These are phyloP conservation scores for Cecidostiba fungosa DNA, from an alignment of 2,888 invertebrate genomes.

Conservation along the genomic window DNA sequence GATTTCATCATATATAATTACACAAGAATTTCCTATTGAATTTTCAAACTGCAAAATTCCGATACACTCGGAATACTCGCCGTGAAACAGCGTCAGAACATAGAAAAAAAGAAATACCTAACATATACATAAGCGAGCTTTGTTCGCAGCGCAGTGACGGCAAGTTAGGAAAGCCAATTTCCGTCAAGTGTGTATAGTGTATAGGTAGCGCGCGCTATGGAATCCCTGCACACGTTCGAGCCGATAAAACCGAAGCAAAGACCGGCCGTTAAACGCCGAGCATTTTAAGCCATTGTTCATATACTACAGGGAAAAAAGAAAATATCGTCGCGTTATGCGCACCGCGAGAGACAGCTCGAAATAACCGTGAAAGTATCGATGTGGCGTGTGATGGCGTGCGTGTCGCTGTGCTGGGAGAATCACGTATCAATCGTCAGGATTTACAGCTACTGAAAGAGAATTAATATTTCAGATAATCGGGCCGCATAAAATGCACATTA, in stretches of 20 bases:
- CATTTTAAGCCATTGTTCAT: conserved; percentile 23
- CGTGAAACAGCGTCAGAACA: background rate
- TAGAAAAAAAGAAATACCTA: background rate
- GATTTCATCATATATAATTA: background rate
- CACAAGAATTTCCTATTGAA: background rate
- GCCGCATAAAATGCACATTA: background rate
- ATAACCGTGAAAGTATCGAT: background rate
- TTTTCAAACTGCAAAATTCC: background rate
- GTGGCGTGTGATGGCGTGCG: background rate
- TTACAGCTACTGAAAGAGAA: background rate
- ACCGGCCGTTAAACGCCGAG: conserved; percentile 15
- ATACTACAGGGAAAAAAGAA: background rate
- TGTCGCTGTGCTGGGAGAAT: background rate
- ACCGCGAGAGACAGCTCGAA: background rate
- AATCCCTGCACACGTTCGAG: conserved; percentile 11
- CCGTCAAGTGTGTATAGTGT: background rate
- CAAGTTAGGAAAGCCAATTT: conserved; percentile 29
- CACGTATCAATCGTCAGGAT: background rate
- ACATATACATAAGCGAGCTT: background rate
- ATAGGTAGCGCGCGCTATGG: background rate
- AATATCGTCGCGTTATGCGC: background rate
- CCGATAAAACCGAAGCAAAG: conserved; percentile 39
- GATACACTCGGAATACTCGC: background rate
- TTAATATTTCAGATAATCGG: background rate
- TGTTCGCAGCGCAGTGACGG: background rate